Evolutionary conservation across 2,888 invertebrate genomes (phyloP).

Genomic region (Thymelicus lineola): DNA sequence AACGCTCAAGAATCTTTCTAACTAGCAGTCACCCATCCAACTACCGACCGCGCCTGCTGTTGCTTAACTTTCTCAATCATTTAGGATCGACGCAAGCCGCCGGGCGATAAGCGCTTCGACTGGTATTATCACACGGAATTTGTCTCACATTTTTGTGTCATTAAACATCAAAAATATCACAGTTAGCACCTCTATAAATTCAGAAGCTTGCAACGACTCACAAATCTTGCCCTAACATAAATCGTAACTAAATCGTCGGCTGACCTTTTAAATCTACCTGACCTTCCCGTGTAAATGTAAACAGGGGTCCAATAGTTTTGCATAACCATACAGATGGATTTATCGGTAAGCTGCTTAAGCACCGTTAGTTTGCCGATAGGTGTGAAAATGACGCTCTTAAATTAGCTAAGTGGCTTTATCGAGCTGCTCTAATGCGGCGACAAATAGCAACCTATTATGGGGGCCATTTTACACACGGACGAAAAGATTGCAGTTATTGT

Average conservation of each 20-base stretch:
- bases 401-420: conserved; percentile 69
- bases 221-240: background rate
- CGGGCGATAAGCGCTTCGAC: too few species aligned
- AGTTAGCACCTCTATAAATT: too few species aligned
- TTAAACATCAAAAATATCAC: too few species aligned
- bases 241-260: background rate
- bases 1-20: too few species aligned
- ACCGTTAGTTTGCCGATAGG: conserved; percentile 56
- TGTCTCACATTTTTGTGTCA: too few species aligned
- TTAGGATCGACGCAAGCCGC: too few species aligned
- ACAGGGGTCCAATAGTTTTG: conserved; percentile 26
- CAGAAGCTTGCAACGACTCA: background rate
- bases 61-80: too few species aligned
- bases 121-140: too few species aligned
- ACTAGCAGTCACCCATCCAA: too few species aligned
- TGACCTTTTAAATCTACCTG: conserved; percentile 25
- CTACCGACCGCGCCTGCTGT: too few species aligned
- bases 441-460: conserved; percentile 56
- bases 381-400: conserved; percentile 63
- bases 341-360: conserved; percentile 22
- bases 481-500: background rate
- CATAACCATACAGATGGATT: conserved; percentile 38
- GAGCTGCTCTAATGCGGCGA: conserved; percentile 54
- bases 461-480: conserved; percentile 38
- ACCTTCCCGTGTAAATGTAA: conserved; percentile 8